Evolutionary conservation across 2,888 invertebrate genomes (phyloP), one percentile per base, ranked within the genome.

Genomic region (Megaustenia siamemsis): DNA sequence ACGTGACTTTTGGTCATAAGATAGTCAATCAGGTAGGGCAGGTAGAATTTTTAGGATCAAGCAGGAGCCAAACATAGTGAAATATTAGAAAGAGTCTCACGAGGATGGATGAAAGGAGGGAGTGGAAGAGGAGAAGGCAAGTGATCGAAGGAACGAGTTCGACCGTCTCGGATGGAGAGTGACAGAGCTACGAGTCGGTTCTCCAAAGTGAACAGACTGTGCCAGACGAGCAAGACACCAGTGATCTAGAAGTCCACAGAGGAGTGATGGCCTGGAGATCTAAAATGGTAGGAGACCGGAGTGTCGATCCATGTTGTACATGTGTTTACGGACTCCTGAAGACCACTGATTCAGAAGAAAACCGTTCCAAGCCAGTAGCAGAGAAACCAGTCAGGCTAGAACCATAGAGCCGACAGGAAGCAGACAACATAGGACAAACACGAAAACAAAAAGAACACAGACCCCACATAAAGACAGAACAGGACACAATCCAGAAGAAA

Each of bases 391-490:
- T 10, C 10, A 49, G 49, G 18, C 10, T 10, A 49, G 18, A 18
- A 49, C 10, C 12, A 49, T 12, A 18, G 18, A 49, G 49, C 10
- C 35, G 35, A 24, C 15, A 32, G 28, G 45, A 49, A n/a, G 38
- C 3, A 43, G 76, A 53, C 3, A 8, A 53, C 6, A 45, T 18
- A 10, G 49, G 35, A 49, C 6, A 38, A 43, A 35, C 15, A 60
- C 43, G 68, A 81, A 49, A 69, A 28, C 45, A 38, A 69, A 35
- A 45, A 40, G 66, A 68, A 79, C 49, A 81, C 49, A 69, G 69
- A 68, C 69, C 68, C 49, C 43, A 43, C n/a, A 49, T 49, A 28
- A 28, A 38, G 69, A 69, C 40, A 38, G 66, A 43, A 40, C 18
- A 40, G n/a, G 28, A 77, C 1, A 38, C 18, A 38, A 53, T 28